Percentiles rank a stretch among this genome's conserved stretches.
Conservation (phyloP, 2,888 invertebrate species). For the Coenonympha glycerion region DNA sequence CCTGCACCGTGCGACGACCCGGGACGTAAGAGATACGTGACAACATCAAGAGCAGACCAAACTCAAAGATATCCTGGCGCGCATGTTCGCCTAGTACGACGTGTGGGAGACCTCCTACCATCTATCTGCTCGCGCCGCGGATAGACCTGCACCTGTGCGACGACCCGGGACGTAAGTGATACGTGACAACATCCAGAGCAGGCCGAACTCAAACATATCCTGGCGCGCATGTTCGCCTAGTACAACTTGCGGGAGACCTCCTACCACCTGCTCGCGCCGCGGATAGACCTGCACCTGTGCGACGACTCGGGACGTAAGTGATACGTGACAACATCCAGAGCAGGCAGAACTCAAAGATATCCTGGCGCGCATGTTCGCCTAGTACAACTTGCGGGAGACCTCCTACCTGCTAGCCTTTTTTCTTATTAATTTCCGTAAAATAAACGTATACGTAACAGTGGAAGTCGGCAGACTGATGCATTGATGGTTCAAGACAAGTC, state of each 20-base stretch:
- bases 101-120: constrained; percentile 98
- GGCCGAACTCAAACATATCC: too few relatives aligned
- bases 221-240: constrained; percentile 86
- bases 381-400: too few relatives aligned
- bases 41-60: constrained; percentile 49
- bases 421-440: too few relatives aligned
- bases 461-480: too few relatives aligned
- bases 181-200: not conserved
- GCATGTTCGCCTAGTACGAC: constrained; percentile 90
- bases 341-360: too few relatives aligned
- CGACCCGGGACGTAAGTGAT: constrained; percentile 88
- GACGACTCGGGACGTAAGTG: constrained; percentile 92
- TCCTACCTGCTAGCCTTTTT: too few relatives aligned
- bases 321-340: not conserved
- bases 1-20: constrained; percentile 96
- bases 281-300: constrained; percentile 94
- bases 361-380: too few relatives aligned
- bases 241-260: too few relatives aligned
- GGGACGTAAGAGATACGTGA: constrained; percentile 78
- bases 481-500: too few relatives aligned
- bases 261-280: too few relatives aligned
- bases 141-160: constrained; percentile 98
- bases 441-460: too few relatives aligned
- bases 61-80: constrained; percentile 65
- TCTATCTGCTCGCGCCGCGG: constrained; percentile 90